Evolutionary conservation across 2,888 invertebrate species (phyloP).

Genomic region (Eledone cirrhosa): DNA sequence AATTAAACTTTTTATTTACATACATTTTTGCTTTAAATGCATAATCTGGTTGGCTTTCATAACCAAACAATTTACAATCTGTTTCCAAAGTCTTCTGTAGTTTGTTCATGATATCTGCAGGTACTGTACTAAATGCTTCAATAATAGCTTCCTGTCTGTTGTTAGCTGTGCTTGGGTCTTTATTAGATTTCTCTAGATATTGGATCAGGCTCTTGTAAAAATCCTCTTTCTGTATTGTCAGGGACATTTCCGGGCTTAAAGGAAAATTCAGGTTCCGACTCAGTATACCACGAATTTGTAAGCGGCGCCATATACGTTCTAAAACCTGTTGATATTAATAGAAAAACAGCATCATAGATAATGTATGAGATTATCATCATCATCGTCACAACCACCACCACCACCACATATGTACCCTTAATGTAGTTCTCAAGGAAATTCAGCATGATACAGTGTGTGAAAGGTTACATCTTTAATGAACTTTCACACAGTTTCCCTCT

Average conservation of each 20-base stretch:
- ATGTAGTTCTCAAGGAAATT: too few species aligned
- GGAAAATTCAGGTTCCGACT: neutral
- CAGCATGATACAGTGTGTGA: too few species aligned
- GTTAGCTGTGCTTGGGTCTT: neutral
- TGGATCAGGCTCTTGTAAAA: neutral
- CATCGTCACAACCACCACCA: too few species aligned
- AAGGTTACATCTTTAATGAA: too few species aligned
- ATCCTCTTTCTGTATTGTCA: neutral
- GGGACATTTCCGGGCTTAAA: neutral
- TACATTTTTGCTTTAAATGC: neutral
- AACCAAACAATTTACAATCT: slow-evolving; percentile 17
- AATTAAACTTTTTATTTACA: too few species aligned
- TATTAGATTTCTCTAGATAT: neutral
- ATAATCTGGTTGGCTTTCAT: neutral
- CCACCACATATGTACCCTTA: too few species aligned
- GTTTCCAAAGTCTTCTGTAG: neutral
- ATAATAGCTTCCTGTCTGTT: slow-evolving; percentile 7
- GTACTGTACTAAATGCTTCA: neutral
- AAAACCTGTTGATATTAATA: neutral
- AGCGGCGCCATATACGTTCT: slow-evolving; percentile 18
- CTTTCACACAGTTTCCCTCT: too few species aligned
- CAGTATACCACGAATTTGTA: slow-evolving; percentile 10
- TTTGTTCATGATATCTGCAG: neutral
- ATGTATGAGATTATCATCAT: too few species aligned
- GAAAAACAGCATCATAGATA: neutral